These are phyloP conservation scores for Strigamia maritima DNA, from an alignment of 2,888 invertebrate genomes.

Conservation along the genomic window DNA sequence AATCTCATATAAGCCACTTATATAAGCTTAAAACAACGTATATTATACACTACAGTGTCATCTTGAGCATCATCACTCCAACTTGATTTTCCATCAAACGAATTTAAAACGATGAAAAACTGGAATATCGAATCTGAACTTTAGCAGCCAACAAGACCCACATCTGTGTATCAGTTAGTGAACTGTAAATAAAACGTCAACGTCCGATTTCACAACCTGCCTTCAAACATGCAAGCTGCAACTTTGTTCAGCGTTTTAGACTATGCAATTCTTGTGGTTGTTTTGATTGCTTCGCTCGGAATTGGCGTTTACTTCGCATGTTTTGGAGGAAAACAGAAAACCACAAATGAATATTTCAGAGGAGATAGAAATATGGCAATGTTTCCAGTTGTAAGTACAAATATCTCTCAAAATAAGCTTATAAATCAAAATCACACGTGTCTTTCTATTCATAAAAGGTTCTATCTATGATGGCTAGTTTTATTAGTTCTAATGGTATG, in stretches of 20 bases:
- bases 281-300: constrained; percentile 30
- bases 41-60: too few species aligned
- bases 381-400: constrained; percentile 31
- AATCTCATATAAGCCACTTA: too few species aligned
- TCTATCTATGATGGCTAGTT: constrained; percentile 35
- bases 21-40: too few species aligned
- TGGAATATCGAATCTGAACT: neutral
- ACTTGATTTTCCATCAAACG: neutral
- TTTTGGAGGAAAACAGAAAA: constrained; percentile 38
- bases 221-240: neutral
- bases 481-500: constrained; percentile 38
- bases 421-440: too few species aligned
- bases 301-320: constrained; percentile 36
- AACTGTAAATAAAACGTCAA: neutral
- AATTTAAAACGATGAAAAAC: neutral
- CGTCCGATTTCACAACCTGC: neutral
- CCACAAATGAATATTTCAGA: constrained; percentile 37
- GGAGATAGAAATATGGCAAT: constrained; percentile 16
- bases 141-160: neutral
- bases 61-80: neutral
- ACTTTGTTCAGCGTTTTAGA: constrained; percentile 27
- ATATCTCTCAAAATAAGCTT: too few species aligned
- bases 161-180: neutral
- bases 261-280: constrained; percentile 13
- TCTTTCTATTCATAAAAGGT: neutral